phyloP scores from a whole-genome alignment of 2,797 vertebrate species.

The Melanotaenia trifasciata region DNA sequence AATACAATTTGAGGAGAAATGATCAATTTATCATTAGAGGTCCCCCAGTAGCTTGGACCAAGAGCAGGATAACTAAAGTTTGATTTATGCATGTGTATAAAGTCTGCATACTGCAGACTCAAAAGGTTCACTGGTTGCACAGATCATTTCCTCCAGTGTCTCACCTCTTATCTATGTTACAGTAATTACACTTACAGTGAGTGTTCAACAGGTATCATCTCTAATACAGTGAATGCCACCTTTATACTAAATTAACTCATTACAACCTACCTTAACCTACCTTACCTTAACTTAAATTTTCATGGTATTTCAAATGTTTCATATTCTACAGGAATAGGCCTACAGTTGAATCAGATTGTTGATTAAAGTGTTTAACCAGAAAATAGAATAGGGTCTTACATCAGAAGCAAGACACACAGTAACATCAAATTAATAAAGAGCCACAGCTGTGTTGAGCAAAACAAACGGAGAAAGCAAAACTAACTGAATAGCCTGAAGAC shows the following conservation, averaged over 20 bases:
- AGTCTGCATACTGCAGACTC: background rate
- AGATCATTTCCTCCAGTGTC: background rate
- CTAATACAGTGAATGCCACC: background rate
- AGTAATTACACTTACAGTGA: background rate
- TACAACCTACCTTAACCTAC: too few species aligned
- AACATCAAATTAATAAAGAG: too few species aligned
- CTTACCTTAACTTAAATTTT: background rate
- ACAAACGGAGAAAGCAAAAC: too few species aligned
- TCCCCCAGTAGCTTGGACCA: background rate
- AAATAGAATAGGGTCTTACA: too few species aligned
- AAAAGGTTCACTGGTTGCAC: background rate
- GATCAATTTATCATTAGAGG: background rate
- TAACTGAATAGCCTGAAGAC: too few species aligned
- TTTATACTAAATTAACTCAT: background rate
- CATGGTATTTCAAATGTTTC: background rate
- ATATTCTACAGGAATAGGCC: background rate
- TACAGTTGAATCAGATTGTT: background rate
- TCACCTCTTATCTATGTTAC: background rate
- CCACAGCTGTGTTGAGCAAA: too few species aligned
- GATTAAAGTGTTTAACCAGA: too few species aligned
- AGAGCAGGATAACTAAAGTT: background rate
- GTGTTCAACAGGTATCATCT: background rate
- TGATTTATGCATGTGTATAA: background rate
- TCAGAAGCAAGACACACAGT: too few species aligned
- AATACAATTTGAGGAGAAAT: background rate